Evolutionary conservation across 2,888 invertebrate species (phyloP).

Genomic region (Cryptops parisi): DNA sequence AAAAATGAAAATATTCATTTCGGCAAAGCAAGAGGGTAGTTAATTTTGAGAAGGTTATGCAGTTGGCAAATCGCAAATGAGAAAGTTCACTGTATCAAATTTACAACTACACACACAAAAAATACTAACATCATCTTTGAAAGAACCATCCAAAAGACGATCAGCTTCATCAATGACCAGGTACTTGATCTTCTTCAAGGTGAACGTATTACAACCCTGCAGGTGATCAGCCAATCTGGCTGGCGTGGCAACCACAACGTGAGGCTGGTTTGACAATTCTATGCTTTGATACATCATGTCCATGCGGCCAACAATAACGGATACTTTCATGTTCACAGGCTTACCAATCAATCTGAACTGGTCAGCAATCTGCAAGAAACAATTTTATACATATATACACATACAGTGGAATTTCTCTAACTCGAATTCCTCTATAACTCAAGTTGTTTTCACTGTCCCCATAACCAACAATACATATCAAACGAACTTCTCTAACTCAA

Average conservation of each 20-base stretch:
- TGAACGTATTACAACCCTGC: constrained; percentile 46
- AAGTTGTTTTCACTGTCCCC: neutral
- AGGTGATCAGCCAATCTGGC: constrained; percentile 39
- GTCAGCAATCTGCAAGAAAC: constrained; percentile 61
- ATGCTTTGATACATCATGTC: constrained; percentile 79
- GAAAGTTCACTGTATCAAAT: too few relatives aligned
- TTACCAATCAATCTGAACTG: constrained; percentile 87
- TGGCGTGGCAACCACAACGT: constrained; percentile 92
- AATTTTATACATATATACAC: neutral
- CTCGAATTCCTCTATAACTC: too few relatives aligned
- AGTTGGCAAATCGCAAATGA: too few relatives aligned
- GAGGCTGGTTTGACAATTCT: constrained; percentile 68
- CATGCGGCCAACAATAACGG: constrained; percentile 87
- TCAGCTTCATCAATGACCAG: constrained; percentile 97
- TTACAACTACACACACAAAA: too few relatives aligned
- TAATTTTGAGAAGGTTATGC: too few relatives aligned
- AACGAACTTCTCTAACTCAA: too few relatives aligned
- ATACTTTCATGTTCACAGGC: constrained; percentile 63
- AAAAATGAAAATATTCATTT: too few relatives aligned
- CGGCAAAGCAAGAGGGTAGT: too few relatives aligned
- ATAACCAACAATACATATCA: too few relatives aligned
- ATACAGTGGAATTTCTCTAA: too few relatives aligned
- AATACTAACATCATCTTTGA: too few relatives aligned
- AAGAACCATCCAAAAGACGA: constrained; percentile 60
- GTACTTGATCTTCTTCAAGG: constrained; percentile 61